Conservation (phyloP, 2,888 invertebrate species). For the Argyresthia albistria region DNA sequence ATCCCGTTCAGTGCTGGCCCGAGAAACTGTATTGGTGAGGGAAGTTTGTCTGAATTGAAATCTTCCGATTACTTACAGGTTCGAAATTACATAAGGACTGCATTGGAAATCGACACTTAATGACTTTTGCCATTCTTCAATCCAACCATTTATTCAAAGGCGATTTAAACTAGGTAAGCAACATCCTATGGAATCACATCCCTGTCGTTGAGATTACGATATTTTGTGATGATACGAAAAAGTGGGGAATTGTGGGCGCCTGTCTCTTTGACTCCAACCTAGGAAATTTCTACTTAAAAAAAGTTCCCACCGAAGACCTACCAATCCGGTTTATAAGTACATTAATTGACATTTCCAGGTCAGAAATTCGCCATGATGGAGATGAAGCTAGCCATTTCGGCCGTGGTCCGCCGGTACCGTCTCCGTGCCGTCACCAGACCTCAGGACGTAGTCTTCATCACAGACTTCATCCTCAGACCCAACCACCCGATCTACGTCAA, state of each 20-base stretch:
- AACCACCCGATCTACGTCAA: conserved; percentile 23
- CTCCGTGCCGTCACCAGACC: conserved; percentile 42
- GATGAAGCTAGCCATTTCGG: conserved; percentile 50
- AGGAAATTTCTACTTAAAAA: too few relatives aligned
- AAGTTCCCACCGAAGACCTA: too few relatives aligned
- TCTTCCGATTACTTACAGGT: not conserved
- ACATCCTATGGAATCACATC: too few relatives aligned
- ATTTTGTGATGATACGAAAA: too few relatives aligned
- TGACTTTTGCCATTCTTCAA: too few relatives aligned
- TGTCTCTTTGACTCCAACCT: too few relatives aligned
- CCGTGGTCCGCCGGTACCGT: conserved; percentile 39
- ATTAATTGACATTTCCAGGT: conserved; percentile 27
- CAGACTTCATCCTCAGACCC: conserved; percentile 26
- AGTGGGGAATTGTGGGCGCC: too few relatives aligned
- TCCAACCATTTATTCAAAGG: too few relatives aligned
- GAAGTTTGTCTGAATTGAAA: conserved; percentile 13
- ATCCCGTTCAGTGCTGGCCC: conserved; percentile 75
- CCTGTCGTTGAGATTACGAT: too few relatives aligned
- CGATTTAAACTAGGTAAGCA: too few relatives aligned
- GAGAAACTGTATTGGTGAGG: conserved; percentile 76
- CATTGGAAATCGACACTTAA: not conserved
- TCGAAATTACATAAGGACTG: not conserved
- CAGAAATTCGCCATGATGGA: conserved; percentile 61
- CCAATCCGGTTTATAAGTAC: too few relatives aligned
- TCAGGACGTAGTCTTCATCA: conserved; percentile 23